These are phyloP conservation scores for Chloromyia formosa DNA, from an alignment of 2,888 invertebrate species.

Conservation along the genomic window DNA sequence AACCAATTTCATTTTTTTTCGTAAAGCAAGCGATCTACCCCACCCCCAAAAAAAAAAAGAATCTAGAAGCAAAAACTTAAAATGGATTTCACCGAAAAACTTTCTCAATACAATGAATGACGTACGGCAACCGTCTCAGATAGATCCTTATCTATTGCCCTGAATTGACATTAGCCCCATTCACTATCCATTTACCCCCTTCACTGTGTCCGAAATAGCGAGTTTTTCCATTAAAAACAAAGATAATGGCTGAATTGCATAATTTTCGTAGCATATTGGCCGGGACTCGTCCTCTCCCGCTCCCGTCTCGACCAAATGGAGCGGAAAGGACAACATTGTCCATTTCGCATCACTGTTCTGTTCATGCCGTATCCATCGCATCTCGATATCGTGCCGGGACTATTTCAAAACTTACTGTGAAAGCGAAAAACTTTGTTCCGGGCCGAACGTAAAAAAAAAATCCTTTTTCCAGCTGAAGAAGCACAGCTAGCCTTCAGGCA, in stretches of 20 bases:
- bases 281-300: neutral
- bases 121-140: neutral
- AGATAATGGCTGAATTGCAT: slow-evolving; percentile 41
- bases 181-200: neutral
- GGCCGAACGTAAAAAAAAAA: neutral
- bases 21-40: neutral
- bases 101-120: slow-evolving; percentile 30
- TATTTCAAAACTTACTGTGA: slow-evolving; percentile 7
- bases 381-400: neutral
- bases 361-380: slow-evolving; percentile 5
- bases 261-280: slow-evolving; percentile 21
- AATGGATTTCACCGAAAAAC: neutral
- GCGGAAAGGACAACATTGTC: slow-evolving; percentile 26
- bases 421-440: slow-evolving; percentile 16
- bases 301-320: neutral
- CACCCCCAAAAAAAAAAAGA: neutral
- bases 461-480: neutral
- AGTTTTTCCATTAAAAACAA: slow-evolving; percentile 33
- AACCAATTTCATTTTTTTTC: neutral
- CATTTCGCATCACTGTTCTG: slow-evolving; percentile 12
- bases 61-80: neutral
- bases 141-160: slow-evolving; percentile 24
- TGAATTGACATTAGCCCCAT: slow-evolving; percentile 18
- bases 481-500: neutral
- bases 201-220: slow-evolving; percentile 9